These are phyloP conservation scores for Prolemur simus DNA, from an alignment of 2,113 vertebrate species.

Conservation along the genomic window DNA sequence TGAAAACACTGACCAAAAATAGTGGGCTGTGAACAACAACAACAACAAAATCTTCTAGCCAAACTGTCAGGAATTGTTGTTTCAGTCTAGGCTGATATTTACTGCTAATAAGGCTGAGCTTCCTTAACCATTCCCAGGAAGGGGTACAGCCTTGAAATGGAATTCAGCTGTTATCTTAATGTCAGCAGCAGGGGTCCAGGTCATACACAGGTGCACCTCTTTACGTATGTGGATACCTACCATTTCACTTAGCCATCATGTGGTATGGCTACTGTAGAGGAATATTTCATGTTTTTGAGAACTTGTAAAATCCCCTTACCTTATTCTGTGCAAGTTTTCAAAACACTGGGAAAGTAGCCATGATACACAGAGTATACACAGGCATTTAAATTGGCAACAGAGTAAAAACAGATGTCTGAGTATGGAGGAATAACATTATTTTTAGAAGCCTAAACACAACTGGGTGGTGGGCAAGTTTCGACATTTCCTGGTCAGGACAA, in stretches of 20 bases:
- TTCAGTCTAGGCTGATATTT: not conserved
- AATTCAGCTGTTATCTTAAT: not conserved
- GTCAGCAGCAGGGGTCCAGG: not conserved
- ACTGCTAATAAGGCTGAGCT: not conserved
- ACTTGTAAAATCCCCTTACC: constrained; percentile 85
- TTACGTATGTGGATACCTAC: constrained; percentile 61
- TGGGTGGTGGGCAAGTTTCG: constrained; percentile 83
- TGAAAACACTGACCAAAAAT: not conserved
- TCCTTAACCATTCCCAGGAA: not conserved
- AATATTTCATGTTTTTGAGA: constrained; percentile 77
- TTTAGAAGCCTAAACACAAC: constrained; percentile 83
- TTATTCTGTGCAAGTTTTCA: constrained; percentile 82
- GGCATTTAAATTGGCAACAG: constrained; percentile 83
- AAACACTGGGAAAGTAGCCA: constrained; percentile 86
- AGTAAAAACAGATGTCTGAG: constrained; percentile 86
- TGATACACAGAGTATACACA: constrained; percentile 84
- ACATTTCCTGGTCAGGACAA: constrained; percentile 78
- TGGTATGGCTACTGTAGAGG: constrained; percentile 81
- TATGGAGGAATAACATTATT: constrained; percentile 84
- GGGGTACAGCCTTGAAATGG: constrained; percentile 25
- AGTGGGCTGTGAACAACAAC: not conserved
- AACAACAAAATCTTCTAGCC: not conserved
- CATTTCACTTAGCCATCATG: constrained; percentile 49
- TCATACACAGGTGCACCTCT: constrained; percentile 71
- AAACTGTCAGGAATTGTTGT: not conserved